These are phyloP conservation scores for Cuniculus paca DNA, from an alignment of 2,797 vertebrate species.

Conservation along the genomic window DNA sequence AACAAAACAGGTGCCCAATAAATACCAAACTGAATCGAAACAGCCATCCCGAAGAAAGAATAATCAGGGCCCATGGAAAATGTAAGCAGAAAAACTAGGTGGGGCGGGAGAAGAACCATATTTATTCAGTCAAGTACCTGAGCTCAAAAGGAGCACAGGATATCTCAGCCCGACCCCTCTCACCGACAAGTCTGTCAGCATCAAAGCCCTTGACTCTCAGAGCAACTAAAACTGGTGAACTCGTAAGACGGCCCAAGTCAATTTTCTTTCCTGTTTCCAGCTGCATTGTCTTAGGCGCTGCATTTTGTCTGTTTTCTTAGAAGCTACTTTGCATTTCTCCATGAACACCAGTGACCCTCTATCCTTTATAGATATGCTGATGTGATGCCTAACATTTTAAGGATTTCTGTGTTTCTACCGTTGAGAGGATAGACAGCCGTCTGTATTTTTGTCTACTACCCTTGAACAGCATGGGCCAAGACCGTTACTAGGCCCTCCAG, in stretches of 20 bases:
- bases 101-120: not conserved
- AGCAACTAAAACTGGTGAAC: not conserved
- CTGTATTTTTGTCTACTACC: too few species aligned
- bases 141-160: not conserved
- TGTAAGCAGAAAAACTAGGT: not conserved
- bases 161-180: not conserved
- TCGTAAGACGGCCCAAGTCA: not conserved
- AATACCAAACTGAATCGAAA: not conserved
- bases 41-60: not conserved
- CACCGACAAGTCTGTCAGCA: not conserved
- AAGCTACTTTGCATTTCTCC: not conserved
- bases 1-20: too few species aligned
- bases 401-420: not conserved
- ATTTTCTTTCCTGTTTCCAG: not conserved
- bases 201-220: not conserved
- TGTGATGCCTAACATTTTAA: not conserved
- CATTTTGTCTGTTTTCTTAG: not conserved
- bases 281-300: too few species aligned
- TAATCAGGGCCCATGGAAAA: not conserved
- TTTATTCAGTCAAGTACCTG: not conserved
- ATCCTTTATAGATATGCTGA: too few species aligned
- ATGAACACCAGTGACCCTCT: fast-evolving
- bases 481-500: too few species aligned
- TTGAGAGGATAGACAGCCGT: too few species aligned
- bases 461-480: not conserved